These are phyloP conservation scores for Teinopalpus imperialis DNA, from an alignment of 2,888 invertebrate species.

Conservation along the genomic window DNA sequence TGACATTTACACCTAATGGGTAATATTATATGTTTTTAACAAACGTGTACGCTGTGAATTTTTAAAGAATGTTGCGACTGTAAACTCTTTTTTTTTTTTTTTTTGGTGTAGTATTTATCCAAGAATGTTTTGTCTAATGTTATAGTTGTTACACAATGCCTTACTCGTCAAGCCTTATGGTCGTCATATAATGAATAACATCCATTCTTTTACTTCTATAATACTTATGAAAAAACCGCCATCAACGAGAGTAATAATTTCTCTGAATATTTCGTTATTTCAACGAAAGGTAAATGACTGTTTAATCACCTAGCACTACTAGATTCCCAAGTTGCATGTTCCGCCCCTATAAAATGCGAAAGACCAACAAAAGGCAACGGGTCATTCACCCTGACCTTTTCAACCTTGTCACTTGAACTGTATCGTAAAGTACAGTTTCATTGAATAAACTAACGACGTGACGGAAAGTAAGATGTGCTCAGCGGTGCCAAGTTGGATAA, in stretches of 20 bases:
- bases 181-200: not conserved
- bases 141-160: too few species aligned
- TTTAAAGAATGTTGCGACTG: too few species aligned
- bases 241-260: not conserved
- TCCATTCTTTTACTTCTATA: not conserved
- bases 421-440: conserved; percentile 52
- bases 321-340: conserved; percentile 15
- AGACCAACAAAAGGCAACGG: conserved; percentile 32
- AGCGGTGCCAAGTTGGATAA: conserved; percentile 11
- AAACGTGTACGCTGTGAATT: too few species aligned
- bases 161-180: too few species aligned
- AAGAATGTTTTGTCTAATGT: too few species aligned
- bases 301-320: conserved; percentile 10
- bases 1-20: too few species aligned
- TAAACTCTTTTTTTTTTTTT: too few species aligned
- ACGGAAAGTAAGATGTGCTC: conserved; percentile 34
- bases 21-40: too few species aligned
- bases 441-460: conserved; percentile 58
- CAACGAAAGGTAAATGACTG: conserved; percentile 1
- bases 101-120: too few species aligned
- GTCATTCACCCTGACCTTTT: conserved; percentile 68
- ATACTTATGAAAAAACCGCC: not conserved
- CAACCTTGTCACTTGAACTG: conserved; percentile 59
- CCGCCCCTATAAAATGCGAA: conserved; percentile 16
- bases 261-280: not conserved